A percentile compares a stretch with the other conserved stretches of the same genome.
These are phyloP conservation scores for Parus major DNA, from an alignment of 2,113 vertebrate genomes.

Conservation along the genomic window DNA sequence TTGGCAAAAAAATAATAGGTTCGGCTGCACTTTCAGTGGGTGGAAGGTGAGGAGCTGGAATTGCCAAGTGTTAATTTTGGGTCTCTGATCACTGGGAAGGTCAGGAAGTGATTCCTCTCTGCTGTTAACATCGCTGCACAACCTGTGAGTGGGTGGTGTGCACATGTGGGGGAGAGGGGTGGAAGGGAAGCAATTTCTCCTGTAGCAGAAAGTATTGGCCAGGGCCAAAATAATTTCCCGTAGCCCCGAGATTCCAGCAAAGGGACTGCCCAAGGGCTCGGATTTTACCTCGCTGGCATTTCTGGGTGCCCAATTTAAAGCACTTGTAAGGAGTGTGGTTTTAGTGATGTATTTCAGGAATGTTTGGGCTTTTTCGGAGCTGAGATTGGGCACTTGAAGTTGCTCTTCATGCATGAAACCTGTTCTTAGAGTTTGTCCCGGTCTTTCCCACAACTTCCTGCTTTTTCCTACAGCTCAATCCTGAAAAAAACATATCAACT, in stretches of 20 bases:
- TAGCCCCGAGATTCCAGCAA: neutral
- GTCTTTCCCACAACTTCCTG: neutral
- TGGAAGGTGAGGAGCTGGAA: neutral
- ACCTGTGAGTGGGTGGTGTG: neutral
- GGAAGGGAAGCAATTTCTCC: conserved; percentile 12
- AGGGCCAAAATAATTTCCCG: neutral
- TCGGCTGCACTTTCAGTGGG: neutral
- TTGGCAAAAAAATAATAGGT: neutral
- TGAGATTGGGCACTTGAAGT: too few relatives aligned
- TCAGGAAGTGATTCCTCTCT: conserved; percentile 40
- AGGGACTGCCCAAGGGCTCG: neutral
- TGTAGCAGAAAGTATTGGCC: neutral
- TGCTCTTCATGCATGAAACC: neutral
- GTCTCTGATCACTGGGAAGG: conserved; percentile 9
- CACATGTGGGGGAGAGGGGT: neutral
- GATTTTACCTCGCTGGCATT: neutral
- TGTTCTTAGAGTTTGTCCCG: neutral
- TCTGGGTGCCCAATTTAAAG: neutral
- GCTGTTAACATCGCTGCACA: neutral
- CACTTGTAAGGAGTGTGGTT: neutral
- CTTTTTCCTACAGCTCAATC: neutral
- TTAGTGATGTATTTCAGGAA: neutral
- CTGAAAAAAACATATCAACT: neutral
- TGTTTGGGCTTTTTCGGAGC: neutral
- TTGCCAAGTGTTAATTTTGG: neutral